Base-by-base conservation (phyloP, 1,140 invertebrate species). In the Reticulitermes speratus region DNA sequence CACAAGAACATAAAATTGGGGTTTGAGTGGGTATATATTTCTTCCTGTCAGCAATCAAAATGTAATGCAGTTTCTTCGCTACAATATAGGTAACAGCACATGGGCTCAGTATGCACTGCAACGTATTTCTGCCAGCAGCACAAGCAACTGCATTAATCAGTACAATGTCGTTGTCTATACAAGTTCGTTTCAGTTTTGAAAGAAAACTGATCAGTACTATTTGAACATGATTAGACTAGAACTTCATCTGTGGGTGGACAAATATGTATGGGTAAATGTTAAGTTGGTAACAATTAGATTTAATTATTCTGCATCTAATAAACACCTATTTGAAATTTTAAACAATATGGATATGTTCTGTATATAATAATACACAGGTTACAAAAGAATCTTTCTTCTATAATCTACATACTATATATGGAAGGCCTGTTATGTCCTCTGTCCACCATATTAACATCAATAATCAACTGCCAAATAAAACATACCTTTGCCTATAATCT, bases 201-300 rank as follows among this genome's bases (percentile, higher is more conserved):
- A 19, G 25, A 65, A n/a, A 65, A 65, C 8, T 65, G 3, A 48
- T 48, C 14, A 65, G n/a, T n/a, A 8, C n/a, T 11, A 75, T n/a
- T 30, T 75, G 25, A 75, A 75, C 7, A 30, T 75, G 65, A 11
- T 30, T 75, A 30, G 25, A 75, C 65, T 30, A 30, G 25, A 75
- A 75, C 65, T n/a, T 69, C 25, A 30, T 75, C 65, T 75, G 65
- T 75, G 30, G 2, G n/a, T 75, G 9, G 65, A 30, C 65, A 75
- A 75, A 30, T 75, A 75, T 25, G 16, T 75, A 75, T 30, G 25
- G n/a, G 25, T 75, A 75, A 75, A 75, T 75, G 25, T 75, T 75
- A 75, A 75, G 25, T 75, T 75, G 65, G 25, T 75, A 75, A 75
- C 65, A 75, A 30, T 75, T 75, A 75, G n/a, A 75, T 75, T 75